Conservation (phyloP, 2,113 vertebrate genomes). For the Pygoscelis antarcticus region DNA sequence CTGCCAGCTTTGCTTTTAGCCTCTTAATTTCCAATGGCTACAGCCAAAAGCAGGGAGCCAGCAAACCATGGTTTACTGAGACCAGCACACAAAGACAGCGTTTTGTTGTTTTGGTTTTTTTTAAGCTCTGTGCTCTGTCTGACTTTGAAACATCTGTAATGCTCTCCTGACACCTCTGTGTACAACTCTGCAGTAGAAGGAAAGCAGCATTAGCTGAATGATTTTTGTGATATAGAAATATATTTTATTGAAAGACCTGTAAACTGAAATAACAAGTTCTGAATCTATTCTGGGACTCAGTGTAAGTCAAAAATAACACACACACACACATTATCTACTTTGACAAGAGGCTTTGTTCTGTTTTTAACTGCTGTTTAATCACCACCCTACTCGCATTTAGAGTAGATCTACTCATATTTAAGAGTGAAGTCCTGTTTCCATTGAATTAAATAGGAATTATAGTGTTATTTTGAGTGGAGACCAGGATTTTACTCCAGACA, state of each 20-base stretch:
- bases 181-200: not conserved
- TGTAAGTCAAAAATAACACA: not conserved
- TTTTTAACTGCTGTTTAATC: not conserved
- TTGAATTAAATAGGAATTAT: not conserved
- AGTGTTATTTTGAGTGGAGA: not conserved
- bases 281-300: not conserved
- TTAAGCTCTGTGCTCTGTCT: not conserved
- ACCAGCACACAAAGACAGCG: not conserved
- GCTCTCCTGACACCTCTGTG: not conserved
- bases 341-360: slow-evolving; percentile 9
- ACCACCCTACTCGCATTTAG: not conserved
- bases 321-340: not conserved
- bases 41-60: not conserved
- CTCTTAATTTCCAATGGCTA: slow-evolving; percentile 1
- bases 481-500: not conserved
- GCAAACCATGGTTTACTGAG: not conserved
- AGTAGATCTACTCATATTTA: not conserved
- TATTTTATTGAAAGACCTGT: not conserved
- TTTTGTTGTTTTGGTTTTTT: not conserved
- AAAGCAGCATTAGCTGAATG: not conserved
- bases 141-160: not conserved
- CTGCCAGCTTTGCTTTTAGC: slow-evolving; percentile 16
- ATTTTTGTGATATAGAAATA: not conserved
- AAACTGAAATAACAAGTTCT: not conserved
- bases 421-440: not conserved